These are phyloP conservation scores for Gallinago jamesoni DNA, from an alignment of 2,113 vertebrate genomes.

Conservation along the genomic window DNA sequence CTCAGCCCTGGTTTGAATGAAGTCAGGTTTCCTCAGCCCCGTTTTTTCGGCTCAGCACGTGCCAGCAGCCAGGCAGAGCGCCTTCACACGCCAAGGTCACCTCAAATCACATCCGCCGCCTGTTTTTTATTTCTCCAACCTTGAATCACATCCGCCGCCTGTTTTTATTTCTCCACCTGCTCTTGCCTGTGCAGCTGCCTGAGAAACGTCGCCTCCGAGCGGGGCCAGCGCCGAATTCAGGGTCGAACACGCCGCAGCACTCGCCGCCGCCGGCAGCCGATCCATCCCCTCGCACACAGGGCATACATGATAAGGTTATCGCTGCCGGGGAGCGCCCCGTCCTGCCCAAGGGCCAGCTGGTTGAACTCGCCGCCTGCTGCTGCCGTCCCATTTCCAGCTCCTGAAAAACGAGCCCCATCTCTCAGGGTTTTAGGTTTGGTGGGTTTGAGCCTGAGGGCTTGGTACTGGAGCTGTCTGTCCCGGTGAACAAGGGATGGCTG, in stretches of 20 bases:
- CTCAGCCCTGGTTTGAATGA: background rate
- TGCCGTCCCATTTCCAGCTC: accelerated
- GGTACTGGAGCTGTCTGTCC: accelerated
- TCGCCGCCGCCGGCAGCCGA: accelerated
- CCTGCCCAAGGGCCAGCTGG: background rate
- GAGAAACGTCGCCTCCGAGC: background rate
- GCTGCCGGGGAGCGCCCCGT: background rate
- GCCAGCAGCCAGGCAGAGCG: background rate
- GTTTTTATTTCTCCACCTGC: background rate
- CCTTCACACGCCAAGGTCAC: background rate
- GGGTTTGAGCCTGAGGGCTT: background rate
- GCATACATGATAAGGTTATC: background rate
- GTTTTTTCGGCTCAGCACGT: accelerated
- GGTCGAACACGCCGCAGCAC: accelerated
- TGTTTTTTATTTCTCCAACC: background rate
- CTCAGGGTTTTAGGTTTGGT: accelerated
- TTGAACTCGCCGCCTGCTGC: accelerated
- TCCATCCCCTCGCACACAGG: accelerated
- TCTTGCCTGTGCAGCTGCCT: background rate
- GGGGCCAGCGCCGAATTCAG: accelerated
- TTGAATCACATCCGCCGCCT: background rate
- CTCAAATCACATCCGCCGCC: background rate
- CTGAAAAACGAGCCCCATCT: accelerated
- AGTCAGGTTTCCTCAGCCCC: background rate
- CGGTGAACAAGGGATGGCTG: accelerated